phyloP scores from a whole-genome alignment of 2,113 vertebrate genomes.

The Hydrolagus affinis region DNA sequence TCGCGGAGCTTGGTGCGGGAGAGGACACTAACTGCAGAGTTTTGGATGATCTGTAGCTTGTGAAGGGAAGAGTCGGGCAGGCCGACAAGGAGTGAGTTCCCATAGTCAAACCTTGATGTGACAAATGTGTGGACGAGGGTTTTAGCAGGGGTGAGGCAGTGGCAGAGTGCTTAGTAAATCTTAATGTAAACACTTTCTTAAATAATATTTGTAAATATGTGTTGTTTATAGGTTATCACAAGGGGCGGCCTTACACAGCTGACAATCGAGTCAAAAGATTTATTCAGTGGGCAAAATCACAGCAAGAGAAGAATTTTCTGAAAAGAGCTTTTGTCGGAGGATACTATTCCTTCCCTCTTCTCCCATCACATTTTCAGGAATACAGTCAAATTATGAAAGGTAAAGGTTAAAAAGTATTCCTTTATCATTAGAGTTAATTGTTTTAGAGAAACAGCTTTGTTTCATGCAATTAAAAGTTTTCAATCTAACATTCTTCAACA shows the following conservation, averaged over 20 bases:
- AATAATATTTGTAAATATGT: slow-evolving; percentile 14
- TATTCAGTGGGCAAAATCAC: slow-evolving; percentile 74
- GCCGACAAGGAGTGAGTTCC: too few relatives aligned
- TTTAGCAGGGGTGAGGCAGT: too few relatives aligned
- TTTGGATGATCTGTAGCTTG: too few relatives aligned
- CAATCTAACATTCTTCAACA: neutral
- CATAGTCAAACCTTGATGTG: too few relatives aligned
- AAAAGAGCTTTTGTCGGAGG: slow-evolving; percentile 69
- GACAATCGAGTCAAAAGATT: slow-evolving; percentile 70
- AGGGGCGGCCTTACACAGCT: slow-evolving; percentile 65
- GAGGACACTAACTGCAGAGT: too few relatives aligned
- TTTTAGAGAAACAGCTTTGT: neutral
- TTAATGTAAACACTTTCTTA: neutral
- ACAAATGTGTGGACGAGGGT: too few relatives aligned
- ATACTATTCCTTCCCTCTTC: slow-evolving; percentile 69
- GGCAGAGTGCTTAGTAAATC: too few relatives aligned
- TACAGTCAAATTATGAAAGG: slow-evolving; percentile 56
- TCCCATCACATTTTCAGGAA: slow-evolving; percentile 58
- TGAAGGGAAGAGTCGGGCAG: too few relatives aligned
- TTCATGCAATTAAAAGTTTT: neutral
- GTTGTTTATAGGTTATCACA: slow-evolving; percentile 60
- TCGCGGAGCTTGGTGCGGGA: too few relatives aligned
- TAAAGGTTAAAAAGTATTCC: slow-evolving; percentile 39
- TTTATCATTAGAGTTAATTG: neutral
- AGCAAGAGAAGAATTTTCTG: slow-evolving; percentile 55